Base-by-base conservation (phyloP, 2,888 invertebrate genomes). In the Plagodis dolabraria region DNA sequence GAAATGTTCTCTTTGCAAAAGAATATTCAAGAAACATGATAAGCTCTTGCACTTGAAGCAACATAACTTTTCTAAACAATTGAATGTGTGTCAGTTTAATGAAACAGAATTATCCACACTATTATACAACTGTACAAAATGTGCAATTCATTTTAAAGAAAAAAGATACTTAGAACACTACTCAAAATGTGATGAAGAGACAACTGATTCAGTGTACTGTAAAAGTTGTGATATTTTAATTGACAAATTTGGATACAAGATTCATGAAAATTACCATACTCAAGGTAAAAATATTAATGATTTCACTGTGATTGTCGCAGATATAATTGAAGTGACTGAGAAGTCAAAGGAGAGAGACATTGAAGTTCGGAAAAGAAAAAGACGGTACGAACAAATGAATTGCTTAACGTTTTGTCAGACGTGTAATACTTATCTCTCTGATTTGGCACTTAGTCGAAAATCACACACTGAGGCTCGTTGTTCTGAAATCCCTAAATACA, bases 71-170 rank as follows among this genome's bases (percentile, higher is more conserved):
- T 70, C 76, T 33, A 57, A 79, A 59, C 67, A 64, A 34, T 75
- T 87, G 40, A 77, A 61, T 56, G 75, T 81, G 7, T 68, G 79
- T 50, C 72, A 76, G 54, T 63, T 87, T 44, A 63, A 57, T 61
- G 74, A 77, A 57, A 49, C 65, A 46, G 69, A 70, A 53, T 55
- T 72, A 7, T 60, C 61, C 40, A 69, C 70, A 58, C 61, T 84
- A 53, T 71, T 89, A 58, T 86, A 77, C 58, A 81, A 79, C 65
- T 88, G 89, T 73, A 65, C 76, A 5, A 82, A 79, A 61, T 89
- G 89, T 71, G 64, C 75, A 36, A 74, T 83, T 22, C 82, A 87
- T 72, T 87, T 83, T 58, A 71, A 67, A 55, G 84, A 86, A 75
- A 68, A 74, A 33, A 74, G 67, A 55, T 82, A 80, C 67, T 62